Percentiles rank a stretch among this genome's conserved stretches.
These are phyloP conservation scores for Paradoxurus hermaphroditus DNA, from an alignment of 2,113 vertebrate species.

Conservation along the genomic window DNA sequence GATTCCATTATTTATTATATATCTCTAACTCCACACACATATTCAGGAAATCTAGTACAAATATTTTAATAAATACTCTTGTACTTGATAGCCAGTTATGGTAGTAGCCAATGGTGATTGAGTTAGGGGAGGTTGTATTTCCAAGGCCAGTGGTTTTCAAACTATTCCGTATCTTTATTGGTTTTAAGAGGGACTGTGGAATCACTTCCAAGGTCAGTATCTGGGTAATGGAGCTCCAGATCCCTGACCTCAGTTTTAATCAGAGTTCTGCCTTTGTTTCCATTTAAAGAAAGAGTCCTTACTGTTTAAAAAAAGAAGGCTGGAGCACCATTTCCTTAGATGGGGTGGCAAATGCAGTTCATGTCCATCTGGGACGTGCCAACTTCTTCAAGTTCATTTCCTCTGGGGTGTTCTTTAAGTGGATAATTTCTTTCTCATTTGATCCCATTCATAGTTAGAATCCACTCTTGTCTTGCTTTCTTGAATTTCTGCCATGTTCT, in stretches of 20 bases:
- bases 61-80: background rate
- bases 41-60: background rate
- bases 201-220: background rate
- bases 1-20: background rate
- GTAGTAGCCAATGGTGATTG: background rate
- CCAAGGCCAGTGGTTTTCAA: background rate
- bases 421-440: background rate
- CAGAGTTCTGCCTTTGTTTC: background rate
- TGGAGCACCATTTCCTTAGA: background rate
- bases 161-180: background rate
- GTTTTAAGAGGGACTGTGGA: background rate
- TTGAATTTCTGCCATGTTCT: background rate
- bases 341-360: background rate
- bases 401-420: background rate
- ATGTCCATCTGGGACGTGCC: background rate
- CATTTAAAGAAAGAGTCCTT: background rate
- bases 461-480: background rate
- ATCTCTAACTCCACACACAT: background rate
- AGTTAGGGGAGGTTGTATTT: background rate
- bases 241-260: background rate
- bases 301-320: background rate
- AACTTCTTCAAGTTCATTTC: background rate
- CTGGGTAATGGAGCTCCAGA: background rate
- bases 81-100: background rate
- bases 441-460: background rate